These are phyloP conservation scores for Synanceia verrucosa DNA, from an alignment of 2,797 vertebrate species.

Conservation along the genomic window DNA sequence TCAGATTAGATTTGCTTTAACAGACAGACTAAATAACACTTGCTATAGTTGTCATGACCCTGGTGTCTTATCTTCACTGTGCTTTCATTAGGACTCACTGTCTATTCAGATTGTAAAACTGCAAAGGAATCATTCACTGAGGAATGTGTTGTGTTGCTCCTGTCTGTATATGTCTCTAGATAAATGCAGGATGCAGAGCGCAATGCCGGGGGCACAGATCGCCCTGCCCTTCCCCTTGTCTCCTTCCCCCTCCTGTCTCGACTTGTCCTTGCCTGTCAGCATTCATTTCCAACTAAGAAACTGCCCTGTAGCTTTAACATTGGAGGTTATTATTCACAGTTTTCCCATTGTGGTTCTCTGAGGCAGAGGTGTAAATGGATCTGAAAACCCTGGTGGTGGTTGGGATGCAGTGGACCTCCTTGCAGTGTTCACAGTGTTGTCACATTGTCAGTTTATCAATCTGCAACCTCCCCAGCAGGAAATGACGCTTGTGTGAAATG, in stretches of 20 bases:
- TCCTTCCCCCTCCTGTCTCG: slow-evolving; percentile 51
- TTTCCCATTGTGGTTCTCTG: not conserved
- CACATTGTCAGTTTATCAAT: slow-evolving; percentile 49
- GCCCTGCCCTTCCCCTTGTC: slow-evolving; percentile 28
- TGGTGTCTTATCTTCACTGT: not conserved
- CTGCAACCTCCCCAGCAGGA: slow-evolving; percentile 38
- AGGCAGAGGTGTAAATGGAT: slow-evolving; percentile 18
- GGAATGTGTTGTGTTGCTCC: slow-evolving; percentile 21
- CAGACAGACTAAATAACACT: slow-evolving; percentile 14
- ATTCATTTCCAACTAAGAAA: slow-evolving; percentile 39
- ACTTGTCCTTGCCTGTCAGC: slow-evolving; percentile 71
- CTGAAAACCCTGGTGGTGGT: slow-evolving; percentile 10
- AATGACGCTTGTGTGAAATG: slow-evolving; percentile 38
- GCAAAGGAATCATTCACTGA: slow-evolving; percentile 6
- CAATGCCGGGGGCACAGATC: slow-evolving; percentile 46
- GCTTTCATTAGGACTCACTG: not conserved
- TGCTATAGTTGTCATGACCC: slow-evolving; percentile 1
- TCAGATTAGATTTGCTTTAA: slow-evolving; percentile 28
- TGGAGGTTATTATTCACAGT: slow-evolving; percentile 29
- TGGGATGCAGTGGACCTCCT: not conserved
- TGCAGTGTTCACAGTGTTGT: slow-evolving; percentile 30
- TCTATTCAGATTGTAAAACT: not conserved
- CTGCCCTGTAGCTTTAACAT: slow-evolving; percentile 26
- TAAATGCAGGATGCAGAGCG: slow-evolving; percentile 49
- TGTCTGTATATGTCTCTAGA: slow-evolving; percentile 36